Evolutionary conservation across 2,888 invertebrate genomes (phyloP), one percentile per base, ranked within the genome.

Genomic region (Azorinus chamasolen): DNA sequence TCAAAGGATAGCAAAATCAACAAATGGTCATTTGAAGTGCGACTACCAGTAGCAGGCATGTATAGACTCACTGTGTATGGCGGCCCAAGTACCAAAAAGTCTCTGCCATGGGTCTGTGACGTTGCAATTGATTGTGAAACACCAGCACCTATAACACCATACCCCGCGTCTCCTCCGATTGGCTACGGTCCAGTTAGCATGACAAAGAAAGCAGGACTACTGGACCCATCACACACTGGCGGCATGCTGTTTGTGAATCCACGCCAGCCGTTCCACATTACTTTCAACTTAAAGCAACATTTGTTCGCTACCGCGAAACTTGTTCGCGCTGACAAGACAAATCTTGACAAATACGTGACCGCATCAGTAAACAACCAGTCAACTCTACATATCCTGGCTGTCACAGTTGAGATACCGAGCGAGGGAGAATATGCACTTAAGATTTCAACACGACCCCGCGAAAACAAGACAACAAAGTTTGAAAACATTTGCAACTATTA

Each of bases 401-500:
- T 81, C 1, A 58, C 59, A 27, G 77, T 81, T 5, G 58, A 66
- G 22, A 27, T 78, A 24, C 53, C 53, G 22, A 32, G 51, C 18
- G 81, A 81, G 27, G 81, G 81, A 1, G 81, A 81, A 45, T 81
- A 81, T 20, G 74, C 77, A 2, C 25, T 81, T 48, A 70, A 66
- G 51, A 25, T 79, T n/a, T 37, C 18, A n/a, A 69, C 68, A n/a
- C 58, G 62, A 20, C 64, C 66, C 16, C 45, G 65, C 41, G 72
- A 62, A 10, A 20, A 14, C 0, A 41, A 39, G 14, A 55, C 50
- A 14, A 41, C 41, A 2, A 46, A 37, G 39, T 77, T 65, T 68
- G 48, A 58, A 25, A 81, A 81, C 43, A 70, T 74, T 3, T 77
- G 77, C 48, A 81, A 81, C 50, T 81, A 81, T 57, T 81, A 81